Base-by-base conservation (phyloP, 2,797 vertebrate genomes). In the Tympanoctomys barrerae region DNA sequence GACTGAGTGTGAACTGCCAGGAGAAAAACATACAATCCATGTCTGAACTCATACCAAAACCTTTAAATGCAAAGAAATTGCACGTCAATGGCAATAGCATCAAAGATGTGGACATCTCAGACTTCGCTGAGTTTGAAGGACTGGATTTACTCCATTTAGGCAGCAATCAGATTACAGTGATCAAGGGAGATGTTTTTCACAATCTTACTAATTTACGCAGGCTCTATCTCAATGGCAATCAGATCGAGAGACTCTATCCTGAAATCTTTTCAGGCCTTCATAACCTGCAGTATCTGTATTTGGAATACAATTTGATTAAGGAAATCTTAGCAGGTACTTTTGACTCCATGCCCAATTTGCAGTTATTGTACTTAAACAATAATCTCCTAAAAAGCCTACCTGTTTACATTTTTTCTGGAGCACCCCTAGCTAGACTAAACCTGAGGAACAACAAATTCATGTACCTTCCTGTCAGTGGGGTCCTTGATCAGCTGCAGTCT, bases 371-470 rank as follows among this genome's bases (percentile, higher is more conserved):
- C 98, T 98, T 99, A 94, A 99, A 99, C 98, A 99, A 99, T 97
- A 99, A 99, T 21, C 99, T 99, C 46, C 98, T 99, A 16, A 98
- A 99, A 91, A 99, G 99, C 96, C 98, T 99, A 91, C 99, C 99
- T 0, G 99, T 99, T 0, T 99, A 99, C 64, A 98, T 99, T 87
- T 99, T 99, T 93, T 99, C 99, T 0, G 99, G 99, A 36, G 99
- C 99, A 71, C 99, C 99, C 4, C 99, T 99, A 83, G 99, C 99
- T 75, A 98, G 99, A 86, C 99, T 99, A 90, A 99, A 99, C 96
- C 98, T 99, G 97, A 99, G 99, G 98, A 99, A 99, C 99, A 99
- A 99, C 97, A 99, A 99, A 98, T 99, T 99, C 98, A 99, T 99
- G 99, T 99, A 99, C 96, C 98, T 99, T 93, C 99, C 99, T 92